phyloP scores from a whole-genome alignment of 1,140 invertebrate genomes.

The Anastrepha obliqua region DNA sequence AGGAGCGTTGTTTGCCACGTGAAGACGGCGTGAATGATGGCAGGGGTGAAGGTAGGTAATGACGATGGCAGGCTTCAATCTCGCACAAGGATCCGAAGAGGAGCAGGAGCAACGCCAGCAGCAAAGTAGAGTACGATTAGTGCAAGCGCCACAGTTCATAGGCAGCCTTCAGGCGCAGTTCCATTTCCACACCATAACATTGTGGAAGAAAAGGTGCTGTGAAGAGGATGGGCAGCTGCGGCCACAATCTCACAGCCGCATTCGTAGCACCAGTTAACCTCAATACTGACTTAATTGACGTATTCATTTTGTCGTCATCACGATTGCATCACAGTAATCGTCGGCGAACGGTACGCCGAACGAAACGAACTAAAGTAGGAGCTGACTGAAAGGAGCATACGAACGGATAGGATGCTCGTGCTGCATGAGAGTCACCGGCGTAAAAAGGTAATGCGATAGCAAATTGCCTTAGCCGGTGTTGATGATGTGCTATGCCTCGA shows the following conservation, averaged over 20 bases:
- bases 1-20: neutral
- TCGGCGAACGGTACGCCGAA: slow-evolving; percentile 4
- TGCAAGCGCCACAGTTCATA: neutral
- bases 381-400: neutral
- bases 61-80: neutral
- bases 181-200: neutral
- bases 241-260: slow-evolving; percentile 16
- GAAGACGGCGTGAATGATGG: neutral
- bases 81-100: neutral
- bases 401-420: neutral
- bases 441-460: neutral
- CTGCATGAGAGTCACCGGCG: neutral
- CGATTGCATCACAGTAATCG: slow-evolving; percentile 58
- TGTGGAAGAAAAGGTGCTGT: neutral
- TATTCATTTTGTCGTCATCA: slow-evolving; percentile 59
- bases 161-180: neutral
- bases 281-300: slow-evolving; percentile 56
- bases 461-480: slow-evolving; percentile 2
- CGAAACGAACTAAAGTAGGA: neutral
- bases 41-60: neutral
- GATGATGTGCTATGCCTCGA: neutral
- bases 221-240: neutral
- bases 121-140: slow-evolving; percentile 2
- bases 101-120: neutral
- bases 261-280: slow-evolving; percentile 52